Evolutionary conservation across 2,797 vertebrate species (phyloP).

Genomic region (Acipenser transmontanus): DNA sequence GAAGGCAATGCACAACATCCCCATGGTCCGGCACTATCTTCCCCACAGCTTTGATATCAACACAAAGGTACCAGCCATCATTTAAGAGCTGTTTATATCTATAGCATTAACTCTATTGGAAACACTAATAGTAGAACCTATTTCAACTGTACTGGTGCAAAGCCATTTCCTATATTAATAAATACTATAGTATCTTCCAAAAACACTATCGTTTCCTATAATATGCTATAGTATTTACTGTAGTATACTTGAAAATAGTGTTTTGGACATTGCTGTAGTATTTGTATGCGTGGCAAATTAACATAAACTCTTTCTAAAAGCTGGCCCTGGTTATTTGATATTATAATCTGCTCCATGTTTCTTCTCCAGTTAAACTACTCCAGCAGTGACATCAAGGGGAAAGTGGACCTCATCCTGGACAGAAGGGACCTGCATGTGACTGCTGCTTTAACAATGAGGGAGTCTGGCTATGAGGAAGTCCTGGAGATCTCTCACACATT

Average conservation of each 20-base stretch:
- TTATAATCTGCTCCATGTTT: too few relatives aligned
- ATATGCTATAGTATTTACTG: too few relatives aligned
- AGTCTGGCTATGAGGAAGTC: slow-evolving; percentile 14
- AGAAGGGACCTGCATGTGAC: slow-evolving; percentile 21
- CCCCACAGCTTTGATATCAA: slow-evolving; percentile 57
- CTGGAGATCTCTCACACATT: slow-evolving; percentile 36
- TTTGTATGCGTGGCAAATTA: too few relatives aligned
- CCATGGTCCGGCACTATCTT: slow-evolving; percentile 49
- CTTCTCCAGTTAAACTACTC: too few relatives aligned
- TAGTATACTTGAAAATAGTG: too few relatives aligned
- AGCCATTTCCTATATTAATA: too few relatives aligned
- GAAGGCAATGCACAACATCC: slow-evolving; percentile 59
- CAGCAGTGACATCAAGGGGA: too few relatives aligned
- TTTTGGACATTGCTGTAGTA: too few relatives aligned
- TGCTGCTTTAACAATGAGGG: slow-evolving; percentile 21
- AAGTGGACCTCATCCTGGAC: slow-evolving; percentile 19
- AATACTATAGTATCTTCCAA: too few relatives aligned
- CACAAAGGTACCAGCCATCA: slow-evolving; percentile 56
- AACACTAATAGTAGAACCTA: not conserved
- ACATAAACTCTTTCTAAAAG: too few relatives aligned
- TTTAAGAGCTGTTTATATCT: not conserved
- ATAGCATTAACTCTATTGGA: not conserved
- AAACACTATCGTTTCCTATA: too few relatives aligned
- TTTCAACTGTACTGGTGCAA: slow-evolving; percentile 1
- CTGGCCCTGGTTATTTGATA: too few relatives aligned